Percentiles rank a stretch among this genome's conserved stretches.
Conservation (phyloP, 1,140 invertebrate genomes). For the Hestina assimilis region DNA sequence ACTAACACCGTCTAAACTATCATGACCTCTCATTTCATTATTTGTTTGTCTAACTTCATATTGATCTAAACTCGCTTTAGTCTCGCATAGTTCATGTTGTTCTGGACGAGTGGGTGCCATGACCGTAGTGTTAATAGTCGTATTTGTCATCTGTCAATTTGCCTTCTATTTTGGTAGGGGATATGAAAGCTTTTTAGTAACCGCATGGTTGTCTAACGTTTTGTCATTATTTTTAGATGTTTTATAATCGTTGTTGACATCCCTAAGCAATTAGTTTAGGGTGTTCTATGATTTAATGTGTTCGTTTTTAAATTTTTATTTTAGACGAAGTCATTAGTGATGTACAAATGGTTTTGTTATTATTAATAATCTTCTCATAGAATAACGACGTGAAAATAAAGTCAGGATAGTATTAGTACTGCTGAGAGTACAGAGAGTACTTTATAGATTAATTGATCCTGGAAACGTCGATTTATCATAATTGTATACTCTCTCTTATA, state of each 20-base stretch:
- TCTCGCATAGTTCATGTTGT: constrained; percentile 31
- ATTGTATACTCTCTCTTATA: too few relatives aligned
- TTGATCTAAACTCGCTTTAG: constrained; percentile 11
- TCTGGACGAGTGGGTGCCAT: constrained; percentile 42
- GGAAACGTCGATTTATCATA: too few relatives aligned
- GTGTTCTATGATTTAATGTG: constrained; percentile 43
- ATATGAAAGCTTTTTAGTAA: constrained; percentile 71
- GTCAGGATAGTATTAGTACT: too few relatives aligned
- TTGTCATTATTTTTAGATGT: constrained; percentile 71
- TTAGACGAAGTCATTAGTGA: constrained; percentile 11
- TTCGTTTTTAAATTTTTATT: constrained; percentile 26
- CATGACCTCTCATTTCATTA: constrained; percentile 34
- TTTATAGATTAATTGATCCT: too few relatives aligned
- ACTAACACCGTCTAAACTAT: constrained; percentile 43
- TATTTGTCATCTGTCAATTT: constrained; percentile 78
- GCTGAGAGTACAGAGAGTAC: too few relatives aligned
- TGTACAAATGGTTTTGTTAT: not conserved
- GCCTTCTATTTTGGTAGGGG: constrained; percentile 70
- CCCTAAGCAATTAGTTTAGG: constrained; percentile 45
- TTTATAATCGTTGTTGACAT: constrained; percentile 70
- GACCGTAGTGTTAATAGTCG: constrained; percentile 66
- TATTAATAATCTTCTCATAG: not conserved
- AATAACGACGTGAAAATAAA: too few relatives aligned
- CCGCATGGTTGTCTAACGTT: constrained; percentile 51
- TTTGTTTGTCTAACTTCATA: constrained; percentile 5